Percentiles rank a stretch among this genome's conserved stretches.
These are phyloP conservation scores for Tipula lateralis DNA, from an alignment of 2,888 invertebrate genomes.

Conservation along the genomic window DNA sequence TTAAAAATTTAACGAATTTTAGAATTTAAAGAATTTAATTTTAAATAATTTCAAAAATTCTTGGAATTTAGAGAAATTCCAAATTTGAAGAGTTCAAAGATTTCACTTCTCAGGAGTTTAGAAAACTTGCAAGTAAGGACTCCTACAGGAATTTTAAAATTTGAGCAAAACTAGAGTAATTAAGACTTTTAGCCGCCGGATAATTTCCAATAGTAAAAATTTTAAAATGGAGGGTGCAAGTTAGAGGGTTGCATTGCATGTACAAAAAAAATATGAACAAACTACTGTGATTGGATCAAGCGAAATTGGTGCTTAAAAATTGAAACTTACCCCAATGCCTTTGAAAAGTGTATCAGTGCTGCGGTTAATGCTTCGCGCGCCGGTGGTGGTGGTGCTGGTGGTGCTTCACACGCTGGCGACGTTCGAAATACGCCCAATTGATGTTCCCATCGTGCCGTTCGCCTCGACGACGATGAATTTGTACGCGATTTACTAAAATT, in stretches of 20 bases:
- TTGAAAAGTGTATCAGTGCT: conserved; percentile 51
- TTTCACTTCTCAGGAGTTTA: too few relatives aligned
- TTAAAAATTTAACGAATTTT: background rate
- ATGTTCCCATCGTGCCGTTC: conserved; percentile 56
- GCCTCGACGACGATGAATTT: conserved; percentile 43
- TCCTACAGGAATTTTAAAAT: background rate
- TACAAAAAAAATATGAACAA: too few relatives aligned
- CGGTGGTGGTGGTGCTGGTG: conserved; percentile 47
- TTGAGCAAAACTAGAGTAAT: too few relatives aligned
- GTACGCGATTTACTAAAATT: conserved; percentile 45
- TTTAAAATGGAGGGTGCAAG: too few relatives aligned
- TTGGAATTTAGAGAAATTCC: too few relatives aligned
- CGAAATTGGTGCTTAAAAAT: too few relatives aligned
- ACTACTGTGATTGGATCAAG: too few relatives aligned
- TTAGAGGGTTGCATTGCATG: too few relatives aligned
- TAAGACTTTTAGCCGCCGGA: too few relatives aligned
- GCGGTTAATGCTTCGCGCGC: conserved; percentile 51
- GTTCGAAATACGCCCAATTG: conserved; percentile 64
- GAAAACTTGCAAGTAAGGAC: too few relatives aligned
- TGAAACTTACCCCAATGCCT: conserved; percentile 40
- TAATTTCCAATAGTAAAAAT: too few relatives aligned
- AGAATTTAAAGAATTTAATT: background rate
- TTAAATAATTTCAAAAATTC: background rate
- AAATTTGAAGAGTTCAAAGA: too few relatives aligned
- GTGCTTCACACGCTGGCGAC: conserved; percentile 51